These are phyloP conservation scores for Pyxicephalus adspersus DNA, from an alignment of 2,113 vertebrate species.

Conservation along the genomic window DNA sequence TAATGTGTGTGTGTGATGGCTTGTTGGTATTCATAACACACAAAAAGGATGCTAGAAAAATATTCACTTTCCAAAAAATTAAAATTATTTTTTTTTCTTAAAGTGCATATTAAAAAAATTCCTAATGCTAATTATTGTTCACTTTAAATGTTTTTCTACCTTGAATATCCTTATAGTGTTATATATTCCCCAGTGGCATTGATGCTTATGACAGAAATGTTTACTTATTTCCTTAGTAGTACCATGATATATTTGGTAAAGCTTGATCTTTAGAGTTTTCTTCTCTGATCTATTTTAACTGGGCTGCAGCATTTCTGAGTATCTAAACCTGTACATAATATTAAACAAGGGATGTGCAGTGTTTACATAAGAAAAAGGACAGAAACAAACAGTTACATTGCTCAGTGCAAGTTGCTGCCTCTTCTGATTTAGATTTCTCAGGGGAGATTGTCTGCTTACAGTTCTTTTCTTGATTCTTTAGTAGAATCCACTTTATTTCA, in stretches of 20 bases:
- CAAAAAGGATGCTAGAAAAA: too few species aligned
- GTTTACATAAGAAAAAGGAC: conserved; percentile 34
- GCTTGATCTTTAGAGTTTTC: conserved; percentile 5
- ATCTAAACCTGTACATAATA: conserved; percentile 5
- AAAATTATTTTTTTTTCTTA: too few species aligned
- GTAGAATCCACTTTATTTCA: neutral
- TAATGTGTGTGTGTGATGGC: too few species aligned
- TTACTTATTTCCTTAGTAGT: neutral
- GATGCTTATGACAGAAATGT: too few species aligned
- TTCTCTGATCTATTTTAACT: conserved; percentile 14
- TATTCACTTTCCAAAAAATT: too few species aligned
- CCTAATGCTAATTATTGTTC: too few species aligned
- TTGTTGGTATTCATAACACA: too few species aligned
- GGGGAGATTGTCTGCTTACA: conserved; percentile 2
- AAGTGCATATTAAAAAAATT: too few species aligned
- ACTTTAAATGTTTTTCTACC: too few species aligned
- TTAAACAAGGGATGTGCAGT: conserved; percentile 36
- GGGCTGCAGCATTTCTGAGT: neutral
- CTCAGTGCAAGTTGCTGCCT: neutral
- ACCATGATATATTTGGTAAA: conserved; percentile 14
- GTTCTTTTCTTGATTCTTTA: neutral
- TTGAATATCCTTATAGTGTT: too few species aligned
- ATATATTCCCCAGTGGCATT: too few species aligned
- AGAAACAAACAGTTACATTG: neutral
- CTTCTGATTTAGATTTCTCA: neutral